Conservation (phyloP, 2,888 invertebrate species). For the Campoletis raptor region DNA sequence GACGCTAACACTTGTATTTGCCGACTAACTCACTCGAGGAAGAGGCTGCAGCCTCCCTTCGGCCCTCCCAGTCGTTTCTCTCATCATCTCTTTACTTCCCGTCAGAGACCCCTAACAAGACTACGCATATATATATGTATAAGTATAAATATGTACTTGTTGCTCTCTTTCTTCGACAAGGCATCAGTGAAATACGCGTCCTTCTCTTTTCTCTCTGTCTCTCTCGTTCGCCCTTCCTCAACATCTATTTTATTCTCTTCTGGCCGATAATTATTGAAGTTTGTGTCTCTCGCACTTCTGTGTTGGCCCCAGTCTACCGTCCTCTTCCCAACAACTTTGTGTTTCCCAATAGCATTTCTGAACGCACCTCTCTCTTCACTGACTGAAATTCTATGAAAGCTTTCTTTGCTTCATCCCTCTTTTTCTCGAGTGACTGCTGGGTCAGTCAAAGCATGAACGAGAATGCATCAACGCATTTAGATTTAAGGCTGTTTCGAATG, state of each 20-base stretch:
- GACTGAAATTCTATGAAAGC: slow-evolving; percentile 60
- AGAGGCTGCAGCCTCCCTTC: slow-evolving; percentile 56
- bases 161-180: slow-evolving; percentile 46
- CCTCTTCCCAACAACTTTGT: slow-evolving; percentile 21
- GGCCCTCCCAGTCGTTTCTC: slow-evolving; percentile 45
- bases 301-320: slow-evolving; percentile 25
- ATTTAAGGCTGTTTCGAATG: not conserved
- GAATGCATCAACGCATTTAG: slow-evolving; percentile 29
- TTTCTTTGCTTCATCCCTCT: slow-evolving; percentile 41
- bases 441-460: slow-evolving; percentile 10
- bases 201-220: slow-evolving; percentile 35
- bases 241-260: slow-evolving; percentile 63
- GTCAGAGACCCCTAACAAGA: slow-evolving; percentile 28
- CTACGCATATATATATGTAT: not conserved
- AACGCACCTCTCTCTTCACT: not conserved
- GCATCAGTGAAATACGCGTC: slow-evolving; percentile 43
- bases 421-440: slow-evolving; percentile 37
- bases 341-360: slow-evolving; percentile 10
- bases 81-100: slow-evolving; percentile 64
- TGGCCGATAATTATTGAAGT: slow-evolving; percentile 81
- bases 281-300: slow-evolving; percentile 75
- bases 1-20: slow-evolving; percentile 38
- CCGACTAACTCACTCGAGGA: slow-evolving; percentile 36
- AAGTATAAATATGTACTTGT: slow-evolving; percentile 22
- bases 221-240: slow-evolving; percentile 29